Evolutionary conservation across 2,888 invertebrate species (phyloP).

Genomic region (Eumacrocentrus americanus): DNA sequence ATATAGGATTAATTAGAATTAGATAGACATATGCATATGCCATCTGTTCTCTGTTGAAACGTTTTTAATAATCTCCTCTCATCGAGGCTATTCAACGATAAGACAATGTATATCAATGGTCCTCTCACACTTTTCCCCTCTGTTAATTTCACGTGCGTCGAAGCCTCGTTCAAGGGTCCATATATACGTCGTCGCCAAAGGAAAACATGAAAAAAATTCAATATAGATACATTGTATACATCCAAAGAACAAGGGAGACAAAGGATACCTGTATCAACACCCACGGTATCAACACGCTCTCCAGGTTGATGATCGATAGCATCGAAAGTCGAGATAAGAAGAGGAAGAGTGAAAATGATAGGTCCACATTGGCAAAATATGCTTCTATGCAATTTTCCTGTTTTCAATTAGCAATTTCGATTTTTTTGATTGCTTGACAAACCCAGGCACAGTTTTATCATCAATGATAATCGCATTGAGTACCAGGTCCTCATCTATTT

Average conservation of each 20-base stretch:
- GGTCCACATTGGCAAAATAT: too few species aligned
- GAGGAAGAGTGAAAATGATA: slow-evolving; percentile 6
- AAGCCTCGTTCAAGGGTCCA: neutral
- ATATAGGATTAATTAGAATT: neutral
- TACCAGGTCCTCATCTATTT: too few species aligned
- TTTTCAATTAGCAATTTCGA: too few species aligned
- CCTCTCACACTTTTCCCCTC: neutral
- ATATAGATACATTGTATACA: slow-evolving; percentile 8
- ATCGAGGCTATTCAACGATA: neutral
- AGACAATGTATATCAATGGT: neutral
- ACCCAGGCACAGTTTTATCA: too few species aligned
- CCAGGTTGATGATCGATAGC: neutral
- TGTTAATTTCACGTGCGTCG: neutral
- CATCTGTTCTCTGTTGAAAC: neutral
- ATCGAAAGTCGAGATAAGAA: slow-evolving; percentile 22
- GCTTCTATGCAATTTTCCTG: too few species aligned
- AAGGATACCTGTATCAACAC: slow-evolving; percentile 20
- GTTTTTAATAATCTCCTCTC: neutral
- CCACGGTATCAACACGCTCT: neutral
- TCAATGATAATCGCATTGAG: too few species aligned
- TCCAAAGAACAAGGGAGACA: slow-evolving; percentile 16
- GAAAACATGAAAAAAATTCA: slow-evolving; percentile 3
- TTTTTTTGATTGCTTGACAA: too few species aligned
- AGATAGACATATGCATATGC: neutral
- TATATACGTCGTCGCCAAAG: neutral